phyloP scores from a whole-genome alignment of 2,113 vertebrate genomes.

The Lipotes vexillifer region DNA sequence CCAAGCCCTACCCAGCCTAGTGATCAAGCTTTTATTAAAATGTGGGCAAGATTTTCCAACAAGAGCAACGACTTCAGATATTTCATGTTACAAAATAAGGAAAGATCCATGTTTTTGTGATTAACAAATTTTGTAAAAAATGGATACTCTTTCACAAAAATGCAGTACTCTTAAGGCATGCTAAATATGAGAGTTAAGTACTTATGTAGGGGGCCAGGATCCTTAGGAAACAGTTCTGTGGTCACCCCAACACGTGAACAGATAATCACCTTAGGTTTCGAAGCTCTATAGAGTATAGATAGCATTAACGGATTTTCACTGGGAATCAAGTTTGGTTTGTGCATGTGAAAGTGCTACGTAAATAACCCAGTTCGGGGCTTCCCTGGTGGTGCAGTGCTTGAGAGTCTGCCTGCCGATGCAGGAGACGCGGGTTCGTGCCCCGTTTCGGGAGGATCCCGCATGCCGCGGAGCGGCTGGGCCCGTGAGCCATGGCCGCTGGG shows the following conservation, averaged over 20 bases:
- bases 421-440: no score
- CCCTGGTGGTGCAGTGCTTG: no score
- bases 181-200: not conserved
- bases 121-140: not conserved
- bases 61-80: not conserved
- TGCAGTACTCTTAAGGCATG: not conserved
- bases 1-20: not conserved
- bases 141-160: not conserved
- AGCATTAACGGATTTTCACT: not conserved
- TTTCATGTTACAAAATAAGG: not conserved
- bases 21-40: not conserved
- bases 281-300: not conserved
- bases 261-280: no score
- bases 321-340: not conserved
- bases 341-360: no score
- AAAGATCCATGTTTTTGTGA: not conserved
- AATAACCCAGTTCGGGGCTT: not conserved
- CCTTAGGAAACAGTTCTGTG: not conserved
- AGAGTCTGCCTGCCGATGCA: no score
- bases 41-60: not conserved
- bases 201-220: not conserved
- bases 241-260: not conserved
- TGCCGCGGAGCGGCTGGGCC: no score
- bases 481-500: no score
- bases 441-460: no score